A percentile compares a stretch with the other conserved stretches of the same genome.
Evolutionary conservation across 2,797 vertebrate genomes (phyloP).

Genomic region (Ptychadena robeensis): DNA sequence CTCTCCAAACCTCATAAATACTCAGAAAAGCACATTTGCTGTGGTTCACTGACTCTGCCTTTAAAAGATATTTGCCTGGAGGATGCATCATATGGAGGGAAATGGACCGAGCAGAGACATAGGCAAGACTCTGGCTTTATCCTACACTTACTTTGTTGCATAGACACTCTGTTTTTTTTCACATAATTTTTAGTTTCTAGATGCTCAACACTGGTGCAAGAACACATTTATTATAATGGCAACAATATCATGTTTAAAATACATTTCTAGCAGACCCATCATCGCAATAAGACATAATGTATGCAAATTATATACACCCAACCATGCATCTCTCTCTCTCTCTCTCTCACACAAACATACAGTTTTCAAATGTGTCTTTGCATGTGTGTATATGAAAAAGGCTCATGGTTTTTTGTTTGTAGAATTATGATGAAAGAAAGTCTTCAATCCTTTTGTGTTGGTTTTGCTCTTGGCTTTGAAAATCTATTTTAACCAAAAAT

Average conservation of each 20-base stretch:
- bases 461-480: too few species aligned
- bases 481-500: too few species aligned
- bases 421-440: too few species aligned
- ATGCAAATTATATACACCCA: neutral
- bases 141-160: slow-evolving; percentile 27
- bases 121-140: slow-evolving; percentile 33
- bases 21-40: slow-evolving; percentile 48
- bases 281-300: neutral
- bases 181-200: slow-evolving; percentile 13
- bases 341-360: too few species aligned
- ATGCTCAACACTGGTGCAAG: neutral
- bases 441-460: too few species aligned
- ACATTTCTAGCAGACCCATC: neutral
- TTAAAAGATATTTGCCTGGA: slow-evolving; percentile 54
- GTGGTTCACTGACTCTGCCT: slow-evolving; percentile 43
- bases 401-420: neutral
- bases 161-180: slow-evolving; percentile 14
- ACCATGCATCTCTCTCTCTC: neutral
- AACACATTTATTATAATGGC: neutral
- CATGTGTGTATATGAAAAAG: neutral
- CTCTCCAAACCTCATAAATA: slow-evolving; percentile 48
- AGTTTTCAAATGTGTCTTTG: neutral
- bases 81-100: slow-evolving; percentile 52
- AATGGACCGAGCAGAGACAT: slow-evolving; percentile 36
- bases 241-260: neutral